Conservation (phyloP, 1,140 invertebrate genomes). For the Apis florea region DNA sequence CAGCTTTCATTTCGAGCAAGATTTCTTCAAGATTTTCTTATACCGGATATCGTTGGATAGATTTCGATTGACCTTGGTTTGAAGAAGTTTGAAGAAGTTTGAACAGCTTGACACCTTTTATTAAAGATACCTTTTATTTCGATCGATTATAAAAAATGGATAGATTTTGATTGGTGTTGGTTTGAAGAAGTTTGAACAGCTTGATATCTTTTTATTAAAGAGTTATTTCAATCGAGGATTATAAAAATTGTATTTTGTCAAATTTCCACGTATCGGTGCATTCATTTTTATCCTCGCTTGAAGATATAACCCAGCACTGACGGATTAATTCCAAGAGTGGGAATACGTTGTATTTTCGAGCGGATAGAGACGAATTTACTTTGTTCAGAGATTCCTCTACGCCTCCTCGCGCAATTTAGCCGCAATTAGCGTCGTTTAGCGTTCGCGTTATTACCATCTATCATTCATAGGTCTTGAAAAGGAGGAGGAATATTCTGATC, state of each 20-base stretch:
- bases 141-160: no score
- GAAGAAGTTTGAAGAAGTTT: neutral
- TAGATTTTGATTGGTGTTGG: no score
- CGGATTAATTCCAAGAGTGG: neutral
- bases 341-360: conserved; percentile 6
- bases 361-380: conserved; percentile 34
- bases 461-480: conserved; percentile 5
- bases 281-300: no score
- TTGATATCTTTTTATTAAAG: no score
- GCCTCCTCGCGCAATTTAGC: conserved; percentile 51
- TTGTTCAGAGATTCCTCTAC: conserved; percentile 44
- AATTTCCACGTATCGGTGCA: no score
- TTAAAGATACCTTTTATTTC: no score
- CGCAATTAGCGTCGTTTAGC: conserved; percentile 38
- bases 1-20: neutral
- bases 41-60: neutral
- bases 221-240: no score
- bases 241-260: no score
- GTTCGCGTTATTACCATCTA: conserved; percentile 31
- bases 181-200: no score
- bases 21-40: neutral
- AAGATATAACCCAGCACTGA: no score
- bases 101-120: no score
- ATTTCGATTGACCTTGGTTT: neutral
- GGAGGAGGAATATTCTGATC: conserved; percentile 14